Evolutionary conservation across 1,140 invertebrate genomes (phyloP).

Genomic region (Magallana ariakensis): DNA sequence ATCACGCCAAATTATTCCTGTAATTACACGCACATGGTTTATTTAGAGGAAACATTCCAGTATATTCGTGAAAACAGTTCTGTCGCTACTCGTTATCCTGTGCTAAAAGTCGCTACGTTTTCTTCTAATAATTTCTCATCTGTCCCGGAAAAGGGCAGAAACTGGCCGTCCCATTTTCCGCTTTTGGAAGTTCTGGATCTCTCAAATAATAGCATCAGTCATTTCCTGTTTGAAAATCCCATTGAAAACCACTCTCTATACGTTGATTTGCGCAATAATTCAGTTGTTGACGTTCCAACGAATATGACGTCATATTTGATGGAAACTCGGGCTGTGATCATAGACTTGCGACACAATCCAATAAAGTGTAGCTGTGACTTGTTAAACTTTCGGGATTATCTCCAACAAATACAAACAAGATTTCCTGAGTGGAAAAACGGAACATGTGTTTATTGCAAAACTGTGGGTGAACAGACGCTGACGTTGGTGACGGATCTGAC

Average conservation of each 20-base stretch:
- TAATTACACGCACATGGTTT: constrained; percentile 9
- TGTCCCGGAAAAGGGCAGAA: neutral
- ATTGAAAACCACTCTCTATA: constrained; percentile 1
- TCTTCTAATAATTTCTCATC: neutral
- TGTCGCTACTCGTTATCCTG: neutral
- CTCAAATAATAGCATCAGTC: constrained; percentile 14
- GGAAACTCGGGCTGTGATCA: neutral
- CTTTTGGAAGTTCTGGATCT: constrained; percentile 5
- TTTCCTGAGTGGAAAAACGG: neutral
- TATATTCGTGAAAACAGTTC: constrained; percentile 9
- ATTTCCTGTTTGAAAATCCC: constrained; percentile 20
- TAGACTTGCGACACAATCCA: constrained; percentile 1
- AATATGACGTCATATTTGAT: constrained; percentile 1
- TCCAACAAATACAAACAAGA: neutral
- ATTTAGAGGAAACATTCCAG: neutral
- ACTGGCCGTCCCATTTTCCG: constrained; percentile 3
- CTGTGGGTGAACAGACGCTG: neutral
- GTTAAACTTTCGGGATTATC: neutral
- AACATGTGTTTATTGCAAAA: neutral
- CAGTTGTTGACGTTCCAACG: neutral
- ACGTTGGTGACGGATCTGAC: neutral
- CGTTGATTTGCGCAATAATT: constrained; percentile 14
- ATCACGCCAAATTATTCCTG: neutral
- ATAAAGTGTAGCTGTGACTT: neutral
- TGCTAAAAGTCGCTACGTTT: constrained; percentile 8